Conservation (phyloP, 2,797 vertebrate genomes). For the Darevskia nairensis region DNA sequence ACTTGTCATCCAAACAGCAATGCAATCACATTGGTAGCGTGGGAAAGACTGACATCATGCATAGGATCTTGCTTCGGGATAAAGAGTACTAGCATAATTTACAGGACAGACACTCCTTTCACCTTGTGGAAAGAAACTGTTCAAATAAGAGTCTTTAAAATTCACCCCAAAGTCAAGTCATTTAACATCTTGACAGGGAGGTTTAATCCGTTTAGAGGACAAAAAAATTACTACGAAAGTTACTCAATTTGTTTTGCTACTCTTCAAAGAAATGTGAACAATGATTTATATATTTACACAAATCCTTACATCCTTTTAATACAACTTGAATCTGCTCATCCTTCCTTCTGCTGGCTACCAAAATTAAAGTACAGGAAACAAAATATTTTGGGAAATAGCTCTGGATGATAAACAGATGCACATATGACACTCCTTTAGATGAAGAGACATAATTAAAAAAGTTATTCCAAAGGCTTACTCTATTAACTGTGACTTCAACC, state of each 20-base stretch:
- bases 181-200: background rate
- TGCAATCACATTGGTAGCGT: conserved; percentile 26
- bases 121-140: conserved; percentile 50
- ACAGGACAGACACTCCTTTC: conserved; percentile 44
- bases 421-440: background rate
- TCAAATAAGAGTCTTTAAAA: conserved; percentile 27
- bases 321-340: background rate
- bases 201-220: background rate
- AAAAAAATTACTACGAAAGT: background rate
- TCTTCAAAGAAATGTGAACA: background rate
- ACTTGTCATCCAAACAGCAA: conserved; percentile 1
- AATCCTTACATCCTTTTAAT: background rate
- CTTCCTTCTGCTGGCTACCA: background rate
- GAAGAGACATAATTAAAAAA: conserved; percentile 7
- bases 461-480: background rate
- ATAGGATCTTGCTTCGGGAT: conserved; percentile 57
- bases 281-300: background rate
- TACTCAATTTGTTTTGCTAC: background rate
- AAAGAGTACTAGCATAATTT: conserved; percentile 56
- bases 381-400: background rate
- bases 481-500: background rate
- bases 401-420: background rate
- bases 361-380: conserved; percentile 18
- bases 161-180: background rate
- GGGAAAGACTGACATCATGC: conserved; percentile 50